phyloP scores from a whole-genome alignment of 2,113 vertebrate genomes.

The Osmerus eperlanus region DNA sequence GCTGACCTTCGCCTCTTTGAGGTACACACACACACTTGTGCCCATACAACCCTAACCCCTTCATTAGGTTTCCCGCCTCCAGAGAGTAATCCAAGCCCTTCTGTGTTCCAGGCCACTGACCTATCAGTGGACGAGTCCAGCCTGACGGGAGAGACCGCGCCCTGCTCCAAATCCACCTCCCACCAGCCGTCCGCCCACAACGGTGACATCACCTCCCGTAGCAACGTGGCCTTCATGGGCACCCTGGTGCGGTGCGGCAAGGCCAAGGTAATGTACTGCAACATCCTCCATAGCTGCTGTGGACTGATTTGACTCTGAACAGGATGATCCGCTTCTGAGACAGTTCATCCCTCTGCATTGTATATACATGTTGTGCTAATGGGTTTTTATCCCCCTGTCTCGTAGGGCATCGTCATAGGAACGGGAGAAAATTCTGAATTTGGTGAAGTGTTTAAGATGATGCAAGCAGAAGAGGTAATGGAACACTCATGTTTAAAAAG shows the following conservation, averaged over 20 bases:
- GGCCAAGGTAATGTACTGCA: slow-evolving; percentile 81
- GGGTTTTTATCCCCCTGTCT: slow-evolving; percentile 7
- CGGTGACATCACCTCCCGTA: slow-evolving; percentile 88
- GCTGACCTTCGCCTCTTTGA: slow-evolving; percentile 93
- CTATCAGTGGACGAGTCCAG: slow-evolving; percentile 94
- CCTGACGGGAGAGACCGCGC: slow-evolving; percentile 91
- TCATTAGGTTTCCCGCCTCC: neutral
- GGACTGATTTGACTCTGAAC: too few species aligned
- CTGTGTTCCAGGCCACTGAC: slow-evolving; percentile 77
- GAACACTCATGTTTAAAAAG: neutral
- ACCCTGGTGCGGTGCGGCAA: slow-evolving; percentile 94
- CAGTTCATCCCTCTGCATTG: too few species aligned
- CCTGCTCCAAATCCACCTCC: slow-evolving; percentile 83
- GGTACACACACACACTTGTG: slow-evolving; percentile 64
- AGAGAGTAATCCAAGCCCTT: neutral
- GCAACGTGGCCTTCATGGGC: slow-evolving; percentile 98
- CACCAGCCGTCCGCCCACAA: slow-evolving; percentile 78
- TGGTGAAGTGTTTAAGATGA: slow-evolving; percentile 99
- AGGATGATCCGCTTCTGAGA: too few species aligned
- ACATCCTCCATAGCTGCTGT: too few species aligned
- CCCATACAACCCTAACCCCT: neutral
- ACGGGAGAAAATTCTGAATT: slow-evolving; percentile 98
- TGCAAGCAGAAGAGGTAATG: slow-evolving; percentile 95
- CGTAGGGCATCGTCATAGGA: slow-evolving; percentile 95
- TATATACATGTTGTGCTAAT: neutral